phyloP scores from a whole-genome alignment of 2,888 invertebrate species.

The Alloplasta piceator region DNA sequence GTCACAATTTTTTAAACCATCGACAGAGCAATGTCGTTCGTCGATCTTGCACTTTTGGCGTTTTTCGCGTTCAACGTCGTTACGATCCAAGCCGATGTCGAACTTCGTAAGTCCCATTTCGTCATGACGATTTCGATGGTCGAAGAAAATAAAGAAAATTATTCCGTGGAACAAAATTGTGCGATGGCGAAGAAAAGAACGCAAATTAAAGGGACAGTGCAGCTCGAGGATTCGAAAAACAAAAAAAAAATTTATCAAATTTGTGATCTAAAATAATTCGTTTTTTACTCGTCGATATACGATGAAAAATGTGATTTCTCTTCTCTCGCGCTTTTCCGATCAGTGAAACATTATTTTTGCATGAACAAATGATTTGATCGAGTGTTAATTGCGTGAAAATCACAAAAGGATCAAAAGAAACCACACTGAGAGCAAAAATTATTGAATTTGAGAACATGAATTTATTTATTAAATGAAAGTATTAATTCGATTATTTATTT shows the following conservation, averaged over 20 bases:
- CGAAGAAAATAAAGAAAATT: conserved; percentile 10
- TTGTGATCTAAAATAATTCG: not conserved
- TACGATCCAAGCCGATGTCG: conserved; percentile 66
- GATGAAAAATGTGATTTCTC: too few species aligned
- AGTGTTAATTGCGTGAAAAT: too few species aligned
- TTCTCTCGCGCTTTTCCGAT: too few species aligned
- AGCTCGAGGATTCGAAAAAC: not conserved
- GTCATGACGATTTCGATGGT: not conserved
- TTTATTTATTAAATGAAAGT: too few species aligned
- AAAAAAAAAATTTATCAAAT: not conserved
- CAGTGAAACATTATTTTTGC: too few species aligned
- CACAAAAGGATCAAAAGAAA: too few species aligned
- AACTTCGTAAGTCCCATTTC: conserved; percentile 73
- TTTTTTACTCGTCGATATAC: too few species aligned
- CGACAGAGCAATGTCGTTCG: conserved; percentile 76
- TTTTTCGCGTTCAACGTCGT: conserved; percentile 68
- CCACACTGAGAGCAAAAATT: too few species aligned
- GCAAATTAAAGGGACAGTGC: conserved; percentile 13
- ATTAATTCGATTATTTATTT: too few species aligned
- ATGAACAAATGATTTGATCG: too few species aligned
- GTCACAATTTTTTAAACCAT: conserved; percentile 74
- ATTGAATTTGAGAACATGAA: too few species aligned
- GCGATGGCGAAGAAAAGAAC: not conserved
- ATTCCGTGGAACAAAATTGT: conserved; percentile 5
- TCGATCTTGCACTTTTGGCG: conserved; percentile 55